Percentiles rank a stretch among this genome's conserved stretches.
phyloP scores from a whole-genome alignment of 92 coral and sea anemone species.

The Porites cylindrica region DNA sequence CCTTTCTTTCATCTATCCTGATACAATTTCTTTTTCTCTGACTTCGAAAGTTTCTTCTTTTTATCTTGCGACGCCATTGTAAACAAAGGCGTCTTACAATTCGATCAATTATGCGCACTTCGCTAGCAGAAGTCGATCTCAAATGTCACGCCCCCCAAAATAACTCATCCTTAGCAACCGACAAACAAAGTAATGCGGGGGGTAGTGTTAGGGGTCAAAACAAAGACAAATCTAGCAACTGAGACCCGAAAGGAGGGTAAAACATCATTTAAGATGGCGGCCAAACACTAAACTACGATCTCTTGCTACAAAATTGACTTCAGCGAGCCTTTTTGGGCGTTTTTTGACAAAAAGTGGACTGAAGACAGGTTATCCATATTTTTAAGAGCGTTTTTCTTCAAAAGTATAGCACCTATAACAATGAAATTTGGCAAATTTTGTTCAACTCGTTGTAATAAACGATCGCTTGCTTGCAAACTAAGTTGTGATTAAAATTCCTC shows the following conservation, averaged over 20 bases:
- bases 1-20: constrained; percentile 35
- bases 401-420: not conserved
- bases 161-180: not conserved
- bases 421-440: constrained; percentile 10
- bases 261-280: constrained; percentile 7
- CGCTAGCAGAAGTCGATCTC: not conserved
- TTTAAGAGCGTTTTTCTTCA: not conserved
- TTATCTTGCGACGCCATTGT: not conserved
- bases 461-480: constrained; percentile 9
- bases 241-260: not conserved
- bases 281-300: not conserved
- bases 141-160: not conserved
- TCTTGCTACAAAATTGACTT: not conserved
- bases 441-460: not conserved
- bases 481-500: not conserved
- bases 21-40: constrained; percentile 17
- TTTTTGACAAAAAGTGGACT: not conserved
- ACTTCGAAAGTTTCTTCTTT: not conserved
- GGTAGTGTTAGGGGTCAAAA: not conserved
- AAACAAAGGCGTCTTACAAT: not conserved
- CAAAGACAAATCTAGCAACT: not conserved
- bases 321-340: not conserved
- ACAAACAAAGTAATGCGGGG: not conserved
- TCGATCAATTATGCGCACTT: not conserved
- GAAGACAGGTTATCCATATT: not conserved